These are phyloP conservation scores for Blomia tropicalis DNA, from an alignment of 2,888 invertebrate species.

Conservation along the genomic window DNA sequence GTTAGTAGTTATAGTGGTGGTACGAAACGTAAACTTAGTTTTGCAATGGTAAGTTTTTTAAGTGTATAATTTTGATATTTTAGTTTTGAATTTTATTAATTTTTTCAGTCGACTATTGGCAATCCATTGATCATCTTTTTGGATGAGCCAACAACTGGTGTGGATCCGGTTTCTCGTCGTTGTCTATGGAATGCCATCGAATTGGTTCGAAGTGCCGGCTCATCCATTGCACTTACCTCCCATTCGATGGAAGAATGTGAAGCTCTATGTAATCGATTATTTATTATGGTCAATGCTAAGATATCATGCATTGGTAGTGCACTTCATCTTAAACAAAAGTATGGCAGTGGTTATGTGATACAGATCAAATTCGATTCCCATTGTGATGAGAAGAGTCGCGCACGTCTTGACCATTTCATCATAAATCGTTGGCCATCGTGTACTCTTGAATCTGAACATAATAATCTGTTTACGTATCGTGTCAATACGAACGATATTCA, in stretches of 20 bases:
- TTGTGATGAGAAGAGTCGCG: background rate
- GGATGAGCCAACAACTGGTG: slow-evolving; percentile 51
- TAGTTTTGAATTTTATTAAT: slow-evolving; percentile 26
- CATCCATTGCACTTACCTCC: slow-evolving; percentile 61
- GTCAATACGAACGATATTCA: background rate
- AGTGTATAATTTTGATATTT: slow-evolving; percentile 19
- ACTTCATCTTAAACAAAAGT: slow-evolving; percentile 59
- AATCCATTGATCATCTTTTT: slow-evolving; percentile 51
- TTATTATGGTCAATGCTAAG: slow-evolving; percentile 44
- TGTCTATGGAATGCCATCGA: slow-evolving; percentile 61
- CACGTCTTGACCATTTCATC: background rate
- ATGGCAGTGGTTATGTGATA: slow-evolving; percentile 48
- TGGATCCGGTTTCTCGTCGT: slow-evolving; percentile 62
- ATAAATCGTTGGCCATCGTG: background rate
- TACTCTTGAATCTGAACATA: background rate
- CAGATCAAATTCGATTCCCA: slow-evolving; percentile 27
- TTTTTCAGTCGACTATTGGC: slow-evolving; percentile 45
- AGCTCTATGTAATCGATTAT: slow-evolving; percentile 46
- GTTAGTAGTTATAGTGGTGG: slow-evolving; percentile 27
- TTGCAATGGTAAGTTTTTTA: slow-evolving; percentile 20
- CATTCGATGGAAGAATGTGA: slow-evolving; percentile 44
- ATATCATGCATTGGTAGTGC: slow-evolving; percentile 48
- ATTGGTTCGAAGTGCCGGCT: slow-evolving; percentile 48
- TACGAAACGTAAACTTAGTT: slow-evolving; percentile 28
- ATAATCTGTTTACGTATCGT: background rate